Evolutionary conservation across 2,797 vertebrate species (phyloP).

Genomic region (Australoheros facetus): DNA sequence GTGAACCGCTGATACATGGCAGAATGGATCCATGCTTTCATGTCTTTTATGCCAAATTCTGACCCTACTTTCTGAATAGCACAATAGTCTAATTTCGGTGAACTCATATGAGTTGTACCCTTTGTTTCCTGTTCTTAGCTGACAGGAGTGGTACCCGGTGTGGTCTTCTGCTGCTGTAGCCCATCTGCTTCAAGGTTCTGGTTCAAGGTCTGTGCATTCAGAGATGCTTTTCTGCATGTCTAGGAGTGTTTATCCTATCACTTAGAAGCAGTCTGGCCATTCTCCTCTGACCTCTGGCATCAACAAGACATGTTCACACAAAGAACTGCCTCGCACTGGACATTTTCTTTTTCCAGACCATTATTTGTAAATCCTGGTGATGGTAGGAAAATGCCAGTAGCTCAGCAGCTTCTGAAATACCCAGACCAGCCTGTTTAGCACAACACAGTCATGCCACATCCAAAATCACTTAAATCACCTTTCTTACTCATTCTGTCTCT

Average conservation of each 20-base stretch:
- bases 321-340: slow-evolving; percentile 22
- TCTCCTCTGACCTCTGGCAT: slow-evolving; percentile 64
- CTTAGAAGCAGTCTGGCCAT: slow-evolving; percentile 34
- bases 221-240: neutral
- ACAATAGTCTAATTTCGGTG: neutral
- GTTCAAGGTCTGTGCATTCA: neutral
- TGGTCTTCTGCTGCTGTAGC: neutral
- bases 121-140: neutral
- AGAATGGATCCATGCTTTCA: neutral
- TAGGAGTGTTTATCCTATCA: neutral
- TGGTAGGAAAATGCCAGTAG: neutral
- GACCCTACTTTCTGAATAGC: neutral
- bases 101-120: neutral
- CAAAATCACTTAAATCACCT: neutral
- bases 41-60: neutral
- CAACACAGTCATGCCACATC: neutral
- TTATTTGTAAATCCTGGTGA: neutral
- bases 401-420: neutral
- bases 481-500: neutral
- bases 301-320: slow-evolving; percentile 50
- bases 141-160: neutral
- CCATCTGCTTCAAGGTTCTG: neutral
- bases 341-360: neutral
- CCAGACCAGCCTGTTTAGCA: neutral
- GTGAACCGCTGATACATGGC: neutral